Percentiles rank a stretch among this genome's conserved stretches.
Conservation (phyloP, 2,113 vertebrate genomes). For the Eptesicus fuscus region DNA sequence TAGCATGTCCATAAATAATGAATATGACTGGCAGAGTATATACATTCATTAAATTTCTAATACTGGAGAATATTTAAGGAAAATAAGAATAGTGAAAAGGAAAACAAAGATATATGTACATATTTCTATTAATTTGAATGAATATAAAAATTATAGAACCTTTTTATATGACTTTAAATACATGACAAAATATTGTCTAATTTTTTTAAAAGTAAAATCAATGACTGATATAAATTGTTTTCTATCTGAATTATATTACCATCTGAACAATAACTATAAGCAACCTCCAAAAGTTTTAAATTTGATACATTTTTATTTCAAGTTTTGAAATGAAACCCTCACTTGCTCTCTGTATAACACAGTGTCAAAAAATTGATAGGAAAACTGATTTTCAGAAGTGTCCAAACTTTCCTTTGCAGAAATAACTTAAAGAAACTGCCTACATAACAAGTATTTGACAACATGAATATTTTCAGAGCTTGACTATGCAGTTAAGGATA, state of each 20-base stretch:
- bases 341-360: not conserved
- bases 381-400: not conserved
- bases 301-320: not conserved
- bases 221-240: not conserved
- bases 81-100: constrained; percentile 4
- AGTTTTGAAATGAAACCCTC: constrained; percentile 18
- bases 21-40: not conserved
- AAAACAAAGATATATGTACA: not conserved
- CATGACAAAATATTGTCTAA: not conserved
- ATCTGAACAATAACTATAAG: not conserved
- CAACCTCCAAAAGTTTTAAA: not conserved
- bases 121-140: not conserved
- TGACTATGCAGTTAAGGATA: not conserved
- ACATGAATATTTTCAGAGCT: not conserved
- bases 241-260: not conserved
- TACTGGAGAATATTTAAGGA: not conserved
- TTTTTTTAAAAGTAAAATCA: not conserved
- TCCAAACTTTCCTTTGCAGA: not conserved
- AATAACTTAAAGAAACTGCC: not conserved
- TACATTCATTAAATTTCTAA: not conserved
- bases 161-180: constrained; percentile 43
- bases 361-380: not conserved
- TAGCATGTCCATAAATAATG: not conserved
- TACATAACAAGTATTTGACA: not conserved
- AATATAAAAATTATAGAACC: not conserved